These are phyloP conservation scores for Xanthostigma xanthostigma DNA, from an alignment of 2,888 invertebrate genomes.

Conservation along the genomic window DNA sequence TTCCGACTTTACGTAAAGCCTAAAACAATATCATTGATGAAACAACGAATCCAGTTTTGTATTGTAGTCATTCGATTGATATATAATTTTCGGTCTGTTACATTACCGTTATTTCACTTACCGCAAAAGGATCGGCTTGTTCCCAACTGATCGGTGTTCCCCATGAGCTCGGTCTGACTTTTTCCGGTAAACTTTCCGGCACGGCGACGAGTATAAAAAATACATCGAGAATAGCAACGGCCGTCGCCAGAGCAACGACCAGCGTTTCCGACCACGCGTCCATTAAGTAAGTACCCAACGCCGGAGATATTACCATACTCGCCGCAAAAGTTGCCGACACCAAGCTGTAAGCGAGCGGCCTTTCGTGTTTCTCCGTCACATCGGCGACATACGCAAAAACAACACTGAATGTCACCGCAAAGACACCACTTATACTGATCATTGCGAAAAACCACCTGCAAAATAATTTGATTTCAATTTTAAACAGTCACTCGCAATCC, in stretches of 20 bases:
- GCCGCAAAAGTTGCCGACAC: constrained; percentile 98
- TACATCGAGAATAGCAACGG: constrained; percentile 89
- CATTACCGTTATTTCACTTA: constrained; percentile 29
- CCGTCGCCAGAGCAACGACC: constrained; percentile 90
- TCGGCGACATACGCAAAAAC: constrained; percentile 99
- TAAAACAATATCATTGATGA: constrained; percentile 19
- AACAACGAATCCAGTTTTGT: neutral
- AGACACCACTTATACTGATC: constrained; percentile 97
- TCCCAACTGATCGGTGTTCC: constrained; percentile 90
- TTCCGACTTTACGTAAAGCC: constrained; percentile 81
- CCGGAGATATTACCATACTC: constrained; percentile 96
- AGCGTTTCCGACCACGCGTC: constrained; percentile 53
- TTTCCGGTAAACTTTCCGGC: constrained; percentile 95
- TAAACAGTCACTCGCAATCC: constrained; percentile 2
- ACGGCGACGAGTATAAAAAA: constrained; percentile 97
- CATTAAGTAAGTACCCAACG: constrained; percentile 82
- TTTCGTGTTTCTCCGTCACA: constrained; percentile 91
- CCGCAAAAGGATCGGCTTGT: constrained; percentile 93
- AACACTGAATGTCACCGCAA: constrained; percentile 98
- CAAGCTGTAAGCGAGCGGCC: constrained; percentile 88
- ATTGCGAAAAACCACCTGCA: constrained; percentile 92
- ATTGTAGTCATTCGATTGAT: neutral
- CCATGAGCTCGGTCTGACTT: constrained; percentile 65
- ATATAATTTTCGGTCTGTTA: neutral
- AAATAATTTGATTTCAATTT: constrained; percentile 7